These are phyloP conservation scores for Urocynchramus pylzowi DNA, from an alignment of 2,113 vertebrate species.

Conservation along the genomic window DNA sequence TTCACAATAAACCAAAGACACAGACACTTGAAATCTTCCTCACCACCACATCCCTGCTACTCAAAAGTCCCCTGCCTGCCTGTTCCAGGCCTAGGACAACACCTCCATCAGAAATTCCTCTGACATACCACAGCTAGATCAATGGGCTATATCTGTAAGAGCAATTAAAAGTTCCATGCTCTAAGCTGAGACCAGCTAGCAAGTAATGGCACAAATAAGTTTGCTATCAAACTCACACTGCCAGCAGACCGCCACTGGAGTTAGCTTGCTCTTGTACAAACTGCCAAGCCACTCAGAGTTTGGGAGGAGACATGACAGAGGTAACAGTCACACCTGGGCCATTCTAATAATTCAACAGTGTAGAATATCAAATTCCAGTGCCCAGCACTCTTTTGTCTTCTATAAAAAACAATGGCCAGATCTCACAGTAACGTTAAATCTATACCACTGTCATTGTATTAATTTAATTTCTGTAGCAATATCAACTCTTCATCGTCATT, in stretches of 20 bases:
- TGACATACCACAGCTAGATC: not conserved
- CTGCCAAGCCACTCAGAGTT: not conserved
- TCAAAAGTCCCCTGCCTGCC: not conserved
- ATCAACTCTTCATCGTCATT: not conserved
- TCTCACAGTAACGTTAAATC: not conserved
- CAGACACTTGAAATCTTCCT: not conserved
- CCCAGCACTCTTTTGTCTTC: not conserved
- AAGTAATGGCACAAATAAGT: not conserved
- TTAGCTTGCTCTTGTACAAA: not conserved
- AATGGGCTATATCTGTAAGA: not conserved
- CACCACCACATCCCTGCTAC: fast-evolving
- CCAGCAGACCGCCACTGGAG: not conserved
- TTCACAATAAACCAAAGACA: not conserved
- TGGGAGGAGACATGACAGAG: not conserved
- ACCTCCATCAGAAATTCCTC: not conserved
- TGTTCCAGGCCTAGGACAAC: not conserved
- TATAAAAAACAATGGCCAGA: not conserved
- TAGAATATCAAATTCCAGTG: not conserved
- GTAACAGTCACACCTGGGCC: not conserved
- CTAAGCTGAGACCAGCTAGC: not conserved
- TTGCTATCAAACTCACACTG: not conserved
- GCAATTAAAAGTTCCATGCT: not conserved
- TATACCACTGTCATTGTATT: not conserved
- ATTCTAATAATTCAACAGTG: not conserved
- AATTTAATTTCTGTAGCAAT: not conserved